phyloP scores from a whole-genome alignment of 2,797 vertebrate genomes.

The Enteromius unitaeniatus region DNA sequence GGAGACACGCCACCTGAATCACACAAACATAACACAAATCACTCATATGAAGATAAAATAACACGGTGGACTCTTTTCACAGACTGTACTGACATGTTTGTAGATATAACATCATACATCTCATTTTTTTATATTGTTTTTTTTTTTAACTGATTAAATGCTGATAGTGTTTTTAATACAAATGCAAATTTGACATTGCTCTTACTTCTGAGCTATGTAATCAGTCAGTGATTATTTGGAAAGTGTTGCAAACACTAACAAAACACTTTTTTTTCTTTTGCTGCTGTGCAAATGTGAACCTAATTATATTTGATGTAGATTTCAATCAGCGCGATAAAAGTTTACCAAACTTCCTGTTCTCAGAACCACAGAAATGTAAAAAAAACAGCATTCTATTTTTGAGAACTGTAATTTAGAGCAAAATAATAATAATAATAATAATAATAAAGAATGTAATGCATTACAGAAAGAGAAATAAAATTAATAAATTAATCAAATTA shows the following conservation, averaged over 20 bases:
- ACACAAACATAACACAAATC: neutral
- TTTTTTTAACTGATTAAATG: neutral
- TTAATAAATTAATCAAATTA: neutral
- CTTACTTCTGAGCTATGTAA: too few species aligned
- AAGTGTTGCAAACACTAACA: too few species aligned
- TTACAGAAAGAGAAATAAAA: neutral
- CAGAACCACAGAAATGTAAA: neutral
- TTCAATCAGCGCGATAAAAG: neutral
- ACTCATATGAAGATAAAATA: neutral
- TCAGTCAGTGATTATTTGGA: too few species aligned
- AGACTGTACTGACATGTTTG: neutral
- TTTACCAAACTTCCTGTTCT: neutral
- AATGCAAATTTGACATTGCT: too few species aligned
- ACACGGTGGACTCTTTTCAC: neutral
- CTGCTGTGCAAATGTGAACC: neutral
- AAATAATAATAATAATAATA: too few species aligned
- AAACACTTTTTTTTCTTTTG: neutral
- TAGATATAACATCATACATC: neutral
- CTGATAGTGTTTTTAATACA: neutral
- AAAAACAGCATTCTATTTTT: neutral
- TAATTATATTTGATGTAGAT: neutral
- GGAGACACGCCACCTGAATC: slow-evolving; percentile 76
- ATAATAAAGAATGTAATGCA: neutral
- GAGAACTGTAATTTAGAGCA: neutral
- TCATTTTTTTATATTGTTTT: neutral